Evolutionary conservation across 2,888 invertebrate species (phyloP), one percentile per base, ranked within the genome.

Genomic region (Habrosyne pyritoides): DNA sequence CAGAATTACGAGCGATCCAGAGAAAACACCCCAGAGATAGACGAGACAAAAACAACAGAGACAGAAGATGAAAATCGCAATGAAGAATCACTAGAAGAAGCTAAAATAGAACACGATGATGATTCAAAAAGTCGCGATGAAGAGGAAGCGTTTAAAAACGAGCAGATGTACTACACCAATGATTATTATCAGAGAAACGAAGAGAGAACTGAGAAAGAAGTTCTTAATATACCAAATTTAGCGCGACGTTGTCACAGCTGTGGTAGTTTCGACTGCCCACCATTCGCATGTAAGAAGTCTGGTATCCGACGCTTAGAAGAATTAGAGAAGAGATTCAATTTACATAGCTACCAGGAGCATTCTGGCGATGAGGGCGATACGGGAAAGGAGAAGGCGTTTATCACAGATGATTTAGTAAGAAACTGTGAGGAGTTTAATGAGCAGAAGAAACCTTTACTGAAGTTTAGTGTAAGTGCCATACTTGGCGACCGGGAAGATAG

Each of bases 381-480:
- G 33, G 79, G 74, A 22, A 84, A 83, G 5, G 80, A 74, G 7
- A 82, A 78, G 33, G 65, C 64, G 21, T 83, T 72, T 47, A 80
- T 60, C 30, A 89, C 91, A 0, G 92, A 91, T 12, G 92, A 93
- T 1, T 70, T 91, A 67, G 90, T 91, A 42, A 78, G 89, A 60
- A 85, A 66, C 62, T 88, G 89, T 75, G 91, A 91, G 14, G 87
- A 90, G 26, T 87, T 79, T 57, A 76, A 58, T 24, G 87, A 88
- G 60, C 93, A 89, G 74, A 91, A 89, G 61, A 97, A 97, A 76
- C 97, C 97, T 21, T 94, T 97, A 79, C 93, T 98, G 73, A 98
- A 98, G 88, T 98, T 98, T 89, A 98, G 98, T 94, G 98, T 98
- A 64, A 97, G 96, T 93, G 98, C 98, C 49, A 98, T 98, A 71